phyloP scores from a whole-genome alignment of 2,797 vertebrate genomes.

The Carapus acus region DNA sequence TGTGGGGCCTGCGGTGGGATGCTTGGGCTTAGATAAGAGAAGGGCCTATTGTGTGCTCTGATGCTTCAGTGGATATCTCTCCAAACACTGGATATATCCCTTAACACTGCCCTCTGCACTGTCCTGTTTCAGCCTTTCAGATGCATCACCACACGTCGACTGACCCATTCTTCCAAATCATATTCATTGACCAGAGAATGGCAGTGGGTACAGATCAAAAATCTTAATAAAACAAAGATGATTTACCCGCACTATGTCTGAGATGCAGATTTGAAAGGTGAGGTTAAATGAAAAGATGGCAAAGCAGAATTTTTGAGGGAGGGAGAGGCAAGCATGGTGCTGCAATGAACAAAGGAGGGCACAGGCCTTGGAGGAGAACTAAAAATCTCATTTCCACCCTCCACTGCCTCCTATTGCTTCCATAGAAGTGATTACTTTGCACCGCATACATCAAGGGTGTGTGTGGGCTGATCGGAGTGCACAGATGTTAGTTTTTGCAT shows the following conservation, averaged over 20 bases:
- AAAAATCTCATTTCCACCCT: constrained; percentile 86
- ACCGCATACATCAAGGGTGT: constrained; percentile 67
- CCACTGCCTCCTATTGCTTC: constrained; percentile 70
- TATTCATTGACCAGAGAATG: constrained; percentile 13
- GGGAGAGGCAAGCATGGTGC: constrained; percentile 9
- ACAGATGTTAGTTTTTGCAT: constrained; percentile 6
- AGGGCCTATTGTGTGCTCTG: constrained; percentile 34
- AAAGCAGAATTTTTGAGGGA: constrained; percentile 43
- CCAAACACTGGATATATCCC: constrained; percentile 13
- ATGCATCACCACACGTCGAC: constrained; percentile 43
- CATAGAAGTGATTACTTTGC: constrained; percentile 80
- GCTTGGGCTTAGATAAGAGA: constrained; percentile 1
- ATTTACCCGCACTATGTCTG: constrained; percentile 19
- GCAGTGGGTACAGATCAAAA: constrained; percentile 6
- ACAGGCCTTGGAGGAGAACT: constrained; percentile 29
- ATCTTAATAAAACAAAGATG: constrained; percentile 26
- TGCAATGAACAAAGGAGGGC: background rate
- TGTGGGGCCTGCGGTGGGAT: constrained; percentile 5
- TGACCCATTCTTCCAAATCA: constrained; percentile 2
- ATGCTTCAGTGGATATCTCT: constrained; percentile 15
- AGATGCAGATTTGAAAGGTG: constrained; percentile 35
- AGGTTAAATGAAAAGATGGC: constrained; percentile 37
- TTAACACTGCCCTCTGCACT: constrained; percentile 31
- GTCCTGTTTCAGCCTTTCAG: constrained; percentile 52
- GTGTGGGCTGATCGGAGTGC: constrained; percentile 1